Evolutionary conservation across 2,797 vertebrate genomes (phyloP).

Genomic region (Anomalospiza imberbis): DNA sequence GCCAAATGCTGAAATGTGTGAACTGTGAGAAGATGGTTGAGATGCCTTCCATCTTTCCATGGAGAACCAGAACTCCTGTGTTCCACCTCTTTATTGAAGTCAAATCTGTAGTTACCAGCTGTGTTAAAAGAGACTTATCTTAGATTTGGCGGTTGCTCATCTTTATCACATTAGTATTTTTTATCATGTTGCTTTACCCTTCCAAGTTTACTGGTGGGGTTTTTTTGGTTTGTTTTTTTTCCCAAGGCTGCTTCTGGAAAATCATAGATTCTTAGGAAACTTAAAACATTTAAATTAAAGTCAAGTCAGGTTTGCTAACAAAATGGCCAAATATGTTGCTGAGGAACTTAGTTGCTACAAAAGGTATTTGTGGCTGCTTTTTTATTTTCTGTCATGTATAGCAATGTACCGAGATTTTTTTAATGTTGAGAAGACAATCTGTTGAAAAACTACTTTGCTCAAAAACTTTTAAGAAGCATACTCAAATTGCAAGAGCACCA

Average conservation of each 20-base stretch:
- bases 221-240: not conserved
- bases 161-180: not conserved
- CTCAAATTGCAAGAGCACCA: not conserved
- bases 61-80: not conserved
- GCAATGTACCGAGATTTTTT: not conserved
- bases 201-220: not conserved
- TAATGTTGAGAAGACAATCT: not conserved
- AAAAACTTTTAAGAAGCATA: not conserved
- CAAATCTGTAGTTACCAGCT: not conserved
- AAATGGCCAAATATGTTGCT: not conserved
- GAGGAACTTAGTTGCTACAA: not conserved
- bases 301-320: not conserved
- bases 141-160: not conserved
- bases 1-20: not conserved
- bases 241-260: not conserved
- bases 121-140: not conserved
- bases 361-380: not conserved
- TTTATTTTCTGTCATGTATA: not conserved
- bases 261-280: not conserved
- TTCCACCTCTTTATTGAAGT: not conserved
- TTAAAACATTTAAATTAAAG: not conserved
- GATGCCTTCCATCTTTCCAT: not conserved
- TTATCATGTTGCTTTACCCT: not conserved
- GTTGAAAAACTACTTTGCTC: not conserved
- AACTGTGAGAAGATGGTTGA: not conserved